phyloP scores from a whole-genome alignment of 1,140 invertebrate genomes.

The Drosophila baimaii region DNA sequence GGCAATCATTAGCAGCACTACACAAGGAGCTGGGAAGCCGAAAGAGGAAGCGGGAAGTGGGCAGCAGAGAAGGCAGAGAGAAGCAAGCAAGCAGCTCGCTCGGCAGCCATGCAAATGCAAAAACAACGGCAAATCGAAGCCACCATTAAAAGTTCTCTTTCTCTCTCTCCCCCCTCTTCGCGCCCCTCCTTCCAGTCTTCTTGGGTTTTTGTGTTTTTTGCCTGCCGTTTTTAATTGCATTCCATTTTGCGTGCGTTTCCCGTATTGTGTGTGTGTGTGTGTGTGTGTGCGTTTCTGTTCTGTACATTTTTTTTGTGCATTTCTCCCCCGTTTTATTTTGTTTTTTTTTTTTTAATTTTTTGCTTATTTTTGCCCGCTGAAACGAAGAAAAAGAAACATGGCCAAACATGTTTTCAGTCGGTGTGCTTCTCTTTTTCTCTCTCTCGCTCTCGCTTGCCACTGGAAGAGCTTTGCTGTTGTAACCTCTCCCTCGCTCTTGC shows the following conservation, averaged over 20 bases:
- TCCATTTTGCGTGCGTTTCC: constrained; percentile 67
- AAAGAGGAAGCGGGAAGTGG: constrained; percentile 17
- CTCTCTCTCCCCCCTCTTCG: constrained; percentile 3
- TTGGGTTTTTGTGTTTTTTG: constrained; percentile 59
- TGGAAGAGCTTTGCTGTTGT: constrained; percentile 2
- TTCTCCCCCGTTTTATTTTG: constrained; percentile 39
- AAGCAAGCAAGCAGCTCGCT: too few relatives aligned
- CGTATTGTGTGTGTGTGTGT: constrained; percentile 19
- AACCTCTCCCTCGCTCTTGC: constrained; percentile 4
- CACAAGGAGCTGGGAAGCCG: constrained; percentile 42
- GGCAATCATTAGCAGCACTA: constrained; percentile 80
- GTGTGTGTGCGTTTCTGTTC: not conserved
- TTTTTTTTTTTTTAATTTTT: constrained; percentile 21
- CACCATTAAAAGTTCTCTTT: constrained; percentile 71
- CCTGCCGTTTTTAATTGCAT: constrained; percentile 81
- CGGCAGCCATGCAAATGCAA: constrained; percentile 74
- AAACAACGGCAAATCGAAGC: constrained; percentile 66
- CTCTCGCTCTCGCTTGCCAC: constrained; percentile 10
- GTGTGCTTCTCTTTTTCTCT: not conserved
- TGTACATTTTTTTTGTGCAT: constrained; percentile 27
- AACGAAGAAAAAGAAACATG: constrained; percentile 62
- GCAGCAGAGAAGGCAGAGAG: not conserved
- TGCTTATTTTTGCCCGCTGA: constrained; percentile 44
- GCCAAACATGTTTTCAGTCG: constrained; percentile 57
- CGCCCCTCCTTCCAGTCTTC: constrained; percentile 2